Evolutionary conservation across 2,113 vertebrate genomes (phyloP), one percentile per base, ranked within the genome.

Genomic region (Labrus mixtus): DNA sequence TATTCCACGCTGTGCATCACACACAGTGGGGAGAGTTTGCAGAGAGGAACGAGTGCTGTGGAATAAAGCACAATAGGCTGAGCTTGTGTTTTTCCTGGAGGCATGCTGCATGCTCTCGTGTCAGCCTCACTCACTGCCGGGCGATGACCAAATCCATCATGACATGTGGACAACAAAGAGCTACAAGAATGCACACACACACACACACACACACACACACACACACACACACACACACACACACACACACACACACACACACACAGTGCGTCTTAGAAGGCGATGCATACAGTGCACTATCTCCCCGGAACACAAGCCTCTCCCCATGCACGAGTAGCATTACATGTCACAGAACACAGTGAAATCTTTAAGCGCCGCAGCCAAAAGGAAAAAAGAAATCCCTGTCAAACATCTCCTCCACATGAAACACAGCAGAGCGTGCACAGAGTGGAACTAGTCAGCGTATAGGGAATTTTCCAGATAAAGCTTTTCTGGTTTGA

Each of bases 111-210:
- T 82, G 90, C 90, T 88, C 76, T 76, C 68, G 74, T 89, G 92
- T 95, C 91, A 87, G 87, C 86, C 82, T 78, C 68, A 63, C 89
- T 93, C 87, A 78, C 81, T 81, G 79, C 84, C 54, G 82, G 82
- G 60, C 76, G 84, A 78, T 90, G 89, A 90, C 88, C 89, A 93
- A 91, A 95, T 93, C 80, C 81, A 84, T 81, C 84, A 83, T 90
- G 92, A 93, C 91, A 92, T 88, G 90, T 91, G 92, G 89, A 90
- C 91, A 93, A 93, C 91, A 92, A 93, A 91, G 91, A 90, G 87
- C 90, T 91, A 84, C 79, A 84, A 85, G 78, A 86, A 83, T 57
- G 86, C 80, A 53, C 65, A 59, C 73, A 45, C 56, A 29, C 60
- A 62, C 59, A 45, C 11, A n/a, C 23, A 36, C 29, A 20, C 58